Evolutionary conservation across 1,140 invertebrate genomes (phyloP).

Genomic region (Bombus superbus): DNA sequence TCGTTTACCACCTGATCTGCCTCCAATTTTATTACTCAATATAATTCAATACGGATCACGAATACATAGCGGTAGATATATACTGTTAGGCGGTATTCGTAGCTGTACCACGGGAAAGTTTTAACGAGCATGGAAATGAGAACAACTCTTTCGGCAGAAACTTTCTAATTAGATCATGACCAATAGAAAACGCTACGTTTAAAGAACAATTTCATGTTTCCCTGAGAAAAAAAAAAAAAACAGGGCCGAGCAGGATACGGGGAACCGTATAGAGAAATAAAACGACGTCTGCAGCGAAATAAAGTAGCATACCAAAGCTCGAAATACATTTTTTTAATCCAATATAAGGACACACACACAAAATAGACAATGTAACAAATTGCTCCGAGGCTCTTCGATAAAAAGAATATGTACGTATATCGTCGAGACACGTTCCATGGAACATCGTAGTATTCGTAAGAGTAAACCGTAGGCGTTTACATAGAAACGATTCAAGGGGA

Average conservation of each 20-base stretch:
- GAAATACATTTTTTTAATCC: background rate
- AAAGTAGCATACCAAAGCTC: background rate
- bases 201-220: background rate
- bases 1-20: background rate
- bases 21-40: background rate
- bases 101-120: background rate
- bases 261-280: background rate
- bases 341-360: background rate
- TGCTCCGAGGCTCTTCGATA: background rate
- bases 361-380: background rate
- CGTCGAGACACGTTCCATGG: background rate
- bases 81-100: background rate
- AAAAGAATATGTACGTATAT: background rate
- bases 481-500: background rate
- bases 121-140: conserved; percentile 5
- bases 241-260: background rate
- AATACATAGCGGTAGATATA: background rate
- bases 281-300: background rate
- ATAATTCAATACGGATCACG: background rate
- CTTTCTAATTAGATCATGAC: conserved; percentile 20
- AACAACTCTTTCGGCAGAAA: background rate
- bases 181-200: conserved; percentile 3
- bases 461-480: background rate
- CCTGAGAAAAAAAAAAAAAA: background rate
- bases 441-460: background rate